phyloP scores from a whole-genome alignment of 1,140 invertebrate genomes.

The Argopecten irradians region DNA sequence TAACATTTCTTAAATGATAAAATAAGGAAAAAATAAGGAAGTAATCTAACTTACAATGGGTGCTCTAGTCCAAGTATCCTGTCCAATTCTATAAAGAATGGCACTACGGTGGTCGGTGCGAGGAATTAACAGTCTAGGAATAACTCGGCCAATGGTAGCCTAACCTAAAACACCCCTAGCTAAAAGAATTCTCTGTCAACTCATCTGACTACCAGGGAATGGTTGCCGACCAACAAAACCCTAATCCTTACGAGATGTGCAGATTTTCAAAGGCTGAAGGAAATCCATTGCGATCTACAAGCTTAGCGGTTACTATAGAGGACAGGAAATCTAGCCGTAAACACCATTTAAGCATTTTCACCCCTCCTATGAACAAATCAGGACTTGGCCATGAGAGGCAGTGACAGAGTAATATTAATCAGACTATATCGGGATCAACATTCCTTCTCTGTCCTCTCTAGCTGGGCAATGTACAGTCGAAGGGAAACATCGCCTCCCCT shows the following conservation, averaged over 20 bases:
- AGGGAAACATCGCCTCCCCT: not conserved
- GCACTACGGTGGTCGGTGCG: not conserved
- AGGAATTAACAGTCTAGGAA: constrained; percentile 1
- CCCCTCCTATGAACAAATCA: constrained; percentile 20
- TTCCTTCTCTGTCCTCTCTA: not conserved
- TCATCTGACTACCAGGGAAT: not conserved
- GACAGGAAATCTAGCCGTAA: not conserved
- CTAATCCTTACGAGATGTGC: constrained; percentile 9
- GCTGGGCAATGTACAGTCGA: not conserved
- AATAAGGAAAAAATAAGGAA: not conserved
- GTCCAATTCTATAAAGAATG: not conserved
- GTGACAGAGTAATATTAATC: not conserved
- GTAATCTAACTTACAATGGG: not conserved
- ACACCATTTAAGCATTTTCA: constrained; percentile 22
- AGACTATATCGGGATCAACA: constrained; percentile 9
- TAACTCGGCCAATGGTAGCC: not conserved
- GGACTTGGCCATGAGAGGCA: not conserved
- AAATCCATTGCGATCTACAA: not conserved
- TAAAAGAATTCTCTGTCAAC: constrained; percentile 11
- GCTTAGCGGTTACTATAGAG: constrained; percentile 1
- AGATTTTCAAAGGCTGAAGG: constrained; percentile 3
- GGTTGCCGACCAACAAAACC: constrained; percentile 12
- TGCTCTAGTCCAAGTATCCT: not conserved
- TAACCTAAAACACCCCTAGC: not conserved
- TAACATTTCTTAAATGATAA: no score